Base-by-base conservation (phyloP, 2,888 invertebrate genomes). In the Drosophila antonietae region DNA sequence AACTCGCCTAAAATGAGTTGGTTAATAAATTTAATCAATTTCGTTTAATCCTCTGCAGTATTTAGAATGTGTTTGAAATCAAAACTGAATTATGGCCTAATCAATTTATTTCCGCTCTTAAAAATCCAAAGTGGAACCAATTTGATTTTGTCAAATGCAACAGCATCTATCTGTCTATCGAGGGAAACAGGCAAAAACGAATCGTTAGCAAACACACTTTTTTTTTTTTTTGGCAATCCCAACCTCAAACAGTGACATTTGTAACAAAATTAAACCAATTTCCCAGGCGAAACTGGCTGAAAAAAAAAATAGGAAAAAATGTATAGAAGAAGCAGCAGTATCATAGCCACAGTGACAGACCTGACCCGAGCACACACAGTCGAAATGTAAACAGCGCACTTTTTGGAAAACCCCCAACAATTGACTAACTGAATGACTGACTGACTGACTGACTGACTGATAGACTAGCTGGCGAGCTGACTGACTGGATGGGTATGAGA, bases 201-300 rank as follows among this genome's bases (percentile, higher is more conserved):
- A 58, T 55, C 63, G 75, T 79, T 63, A 44, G 61, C 79, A 73
- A 68, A 73, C 79, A 52, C 12, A 23, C 3, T 18, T 41, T 18
- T 18, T 37, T 28, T 39, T 55, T n/a, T 41, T 55, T 78, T 60
- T 60, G 28, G 49, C 37, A 60, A 39, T 51, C 44, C 28, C 46
- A 78, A 60, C 62, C 79, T 67, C 78, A 59, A 61, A 59, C 56
- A 49, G 63, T 62, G 70, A 76, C 76, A 75, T 75, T 77, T 77
- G 76, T 63, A 80, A 63, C 69, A 57, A 70, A 81, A 84, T 81
- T 74, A 73, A 88, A 81, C 78, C 84, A 81, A 81, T 83, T 81
- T 83, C 60, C 68, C 68, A 51, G 35, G 57, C 44, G 7, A 37
- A 37, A 37, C 37, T 6, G 37, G 37, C 37, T 20, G 20, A 39